Percentiles rank a stretch among this genome's conserved stretches.
Evolutionary conservation across 1,140 invertebrate species (phyloP).

Genomic region (Drosophila ironensis): DNA sequence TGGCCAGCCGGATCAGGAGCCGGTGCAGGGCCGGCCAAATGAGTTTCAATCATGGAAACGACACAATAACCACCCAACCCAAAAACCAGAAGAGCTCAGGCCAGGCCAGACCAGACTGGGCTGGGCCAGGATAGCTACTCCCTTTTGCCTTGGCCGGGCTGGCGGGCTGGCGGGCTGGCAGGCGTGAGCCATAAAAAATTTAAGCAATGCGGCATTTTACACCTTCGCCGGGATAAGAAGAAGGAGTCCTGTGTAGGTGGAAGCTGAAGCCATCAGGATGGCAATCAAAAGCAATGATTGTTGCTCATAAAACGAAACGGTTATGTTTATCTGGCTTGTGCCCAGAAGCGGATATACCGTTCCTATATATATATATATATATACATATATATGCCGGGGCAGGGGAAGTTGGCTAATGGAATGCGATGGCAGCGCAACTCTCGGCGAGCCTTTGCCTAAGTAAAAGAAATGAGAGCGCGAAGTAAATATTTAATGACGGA

Average conservation of each 20-base stretch:
- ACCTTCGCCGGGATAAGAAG: constrained; percentile 43
- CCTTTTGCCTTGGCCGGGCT: too few species aligned
- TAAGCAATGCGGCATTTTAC: constrained; percentile 75
- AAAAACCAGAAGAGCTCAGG: background rate
- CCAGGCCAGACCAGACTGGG: too few species aligned
- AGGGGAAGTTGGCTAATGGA: constrained; percentile 34
- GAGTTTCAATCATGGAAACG: constrained; percentile 63
- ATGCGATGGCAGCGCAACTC: constrained; percentile 34
- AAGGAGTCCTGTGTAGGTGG: background rate
- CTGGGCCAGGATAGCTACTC: too few species aligned
- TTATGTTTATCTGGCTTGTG: constrained; percentile 76
- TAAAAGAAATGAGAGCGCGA: constrained; percentile 67
- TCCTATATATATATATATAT: background rate
- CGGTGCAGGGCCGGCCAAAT: constrained; percentile 27
- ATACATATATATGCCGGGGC: background rate
- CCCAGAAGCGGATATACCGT: constrained; percentile 40
- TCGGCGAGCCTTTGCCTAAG: constrained; percentile 51
- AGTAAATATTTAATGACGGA: constrained; percentile 76
- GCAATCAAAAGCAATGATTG: constrained; percentile 80
- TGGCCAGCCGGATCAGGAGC: constrained; percentile 20
- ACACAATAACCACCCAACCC: constrained; percentile 43
- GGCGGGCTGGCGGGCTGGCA: constrained; percentile 11
- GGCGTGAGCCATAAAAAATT: constrained; percentile 64
- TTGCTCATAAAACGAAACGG: constrained; percentile 77
- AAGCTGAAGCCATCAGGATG: constrained; percentile 51